Evolutionary conservation across 1,140 invertebrate genomes (phyloP).

Genomic region (Hyles euphorbiae): DNA sequence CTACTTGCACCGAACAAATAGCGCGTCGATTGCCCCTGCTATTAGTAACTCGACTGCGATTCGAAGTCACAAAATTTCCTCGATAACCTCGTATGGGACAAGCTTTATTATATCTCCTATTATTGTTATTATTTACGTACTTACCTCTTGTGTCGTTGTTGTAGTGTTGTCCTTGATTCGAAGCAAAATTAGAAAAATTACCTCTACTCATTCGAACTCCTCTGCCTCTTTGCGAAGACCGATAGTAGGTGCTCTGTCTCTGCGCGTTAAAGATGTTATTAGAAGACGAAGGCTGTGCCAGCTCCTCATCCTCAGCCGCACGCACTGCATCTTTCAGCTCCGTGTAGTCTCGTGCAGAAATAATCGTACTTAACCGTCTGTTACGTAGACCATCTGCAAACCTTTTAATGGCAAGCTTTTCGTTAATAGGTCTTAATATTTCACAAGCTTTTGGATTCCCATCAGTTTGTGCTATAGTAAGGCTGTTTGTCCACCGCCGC

Average conservation of each 20-base stretch:
- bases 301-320: constrained; percentile 14
- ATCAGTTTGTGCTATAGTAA: constrained; percentile 4
- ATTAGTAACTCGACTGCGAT: background rate
- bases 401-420: constrained; percentile 15
- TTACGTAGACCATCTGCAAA: constrained; percentile 17
- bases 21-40: background rate
- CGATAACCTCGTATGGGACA: constrained; percentile 2
- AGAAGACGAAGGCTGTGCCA: background rate
- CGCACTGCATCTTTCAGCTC: constrained; percentile 12
- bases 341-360: constrained; percentile 12
- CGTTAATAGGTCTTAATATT: constrained; percentile 17
- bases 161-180: background rate
- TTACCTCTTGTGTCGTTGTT: constrained; percentile 1
- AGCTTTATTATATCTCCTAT: constrained; percentile 2
- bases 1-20: constrained; percentile 3
- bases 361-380: constrained; percentile 14
- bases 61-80: background rate
- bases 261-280: constrained; percentile 1
- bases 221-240: constrained; percentile 4
- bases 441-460: constrained; percentile 3
- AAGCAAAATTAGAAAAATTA: background rate
- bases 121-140: constrained; percentile 4
- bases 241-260: background rate
- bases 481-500: too few species aligned
- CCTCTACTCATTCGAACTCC: constrained; percentile 1